phyloP scores from a whole-genome alignment of 2,113 vertebrate genomes.

The Chroicocephalus ridibundus region DNA sequence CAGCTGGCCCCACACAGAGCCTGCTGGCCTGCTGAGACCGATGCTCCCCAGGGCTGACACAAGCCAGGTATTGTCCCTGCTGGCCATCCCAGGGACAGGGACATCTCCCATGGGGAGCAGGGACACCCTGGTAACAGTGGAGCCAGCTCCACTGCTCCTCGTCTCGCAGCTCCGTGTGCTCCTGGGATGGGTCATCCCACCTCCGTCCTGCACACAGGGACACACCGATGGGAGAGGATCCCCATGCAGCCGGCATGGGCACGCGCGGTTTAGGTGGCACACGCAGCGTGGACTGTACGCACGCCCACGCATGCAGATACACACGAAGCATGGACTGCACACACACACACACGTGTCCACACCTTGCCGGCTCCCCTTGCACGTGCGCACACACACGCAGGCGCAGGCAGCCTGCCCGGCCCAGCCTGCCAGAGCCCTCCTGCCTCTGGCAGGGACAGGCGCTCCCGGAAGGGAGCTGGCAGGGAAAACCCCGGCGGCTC shows the following conservation, averaged over 20 bases:
- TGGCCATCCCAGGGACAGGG: background rate
- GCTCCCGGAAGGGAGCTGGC: background rate
- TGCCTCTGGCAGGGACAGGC: background rate
- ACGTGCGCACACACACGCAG: background rate
- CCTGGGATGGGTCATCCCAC: background rate
- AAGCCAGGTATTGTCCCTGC: background rate
- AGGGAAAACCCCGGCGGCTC: background rate
- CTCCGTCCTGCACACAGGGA: rapidly evolving
- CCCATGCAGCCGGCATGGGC: rapidly evolving
- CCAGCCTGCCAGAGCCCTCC: background rate
- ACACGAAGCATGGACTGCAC: rapidly evolving
- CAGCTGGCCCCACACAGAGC: rapidly evolving
- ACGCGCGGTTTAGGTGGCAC: background rate
- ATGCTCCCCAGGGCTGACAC: rapidly evolving
- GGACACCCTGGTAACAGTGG: rapidly evolving
- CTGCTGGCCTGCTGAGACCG: rapidly evolving
- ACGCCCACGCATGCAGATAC: no score
- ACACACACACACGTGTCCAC: background rate
- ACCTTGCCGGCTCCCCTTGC: background rate
- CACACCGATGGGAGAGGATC: rapidly evolving
- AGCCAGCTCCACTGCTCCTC: background rate
- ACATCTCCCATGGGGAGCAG: background rate
- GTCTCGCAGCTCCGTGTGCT: rapidly evolving
- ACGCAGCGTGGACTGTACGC: rapidly evolving
- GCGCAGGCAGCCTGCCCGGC: background rate